phyloP scores from a whole-genome alignment of 2,113 vertebrate genomes.

The human region GRCh38 chr18:68431501-68432000 shows the following conservation, averaged over 20 bases:
- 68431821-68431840: neutral
- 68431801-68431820: neutral
- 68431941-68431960: neutral
- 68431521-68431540: neutral
- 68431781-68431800: accelerated
- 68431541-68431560: neutral
- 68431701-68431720: neutral
- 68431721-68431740: accelerated
- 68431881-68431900: neutral
- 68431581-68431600: neutral
- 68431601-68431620: neutral
- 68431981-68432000: neutral
- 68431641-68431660: neutral
- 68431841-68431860: neutral
- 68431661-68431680: neutral
- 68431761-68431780: neutral
- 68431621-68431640: neutral
- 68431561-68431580: neutral
- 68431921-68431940: neutral
- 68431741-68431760: neutral
- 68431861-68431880: accelerated
- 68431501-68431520: neutral
- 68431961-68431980: neutral
- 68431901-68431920: neutral
- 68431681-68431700: neutral